These are phyloP conservation scores for Paramormyrops kingsleyae DNA, from an alignment of 2,113 vertebrate species.

Conservation along the genomic window DNA sequence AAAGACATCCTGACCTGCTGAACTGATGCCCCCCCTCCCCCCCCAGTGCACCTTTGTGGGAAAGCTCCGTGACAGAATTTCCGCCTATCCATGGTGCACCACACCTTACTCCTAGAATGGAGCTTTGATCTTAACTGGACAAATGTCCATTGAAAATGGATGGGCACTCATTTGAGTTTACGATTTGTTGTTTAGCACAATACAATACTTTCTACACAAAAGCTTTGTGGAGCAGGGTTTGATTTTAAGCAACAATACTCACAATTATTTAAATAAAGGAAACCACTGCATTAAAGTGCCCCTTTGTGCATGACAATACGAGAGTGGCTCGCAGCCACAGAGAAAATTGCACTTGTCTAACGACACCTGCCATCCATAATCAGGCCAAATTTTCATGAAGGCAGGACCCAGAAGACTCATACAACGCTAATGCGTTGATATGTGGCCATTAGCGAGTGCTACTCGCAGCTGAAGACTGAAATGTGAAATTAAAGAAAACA, in stretches of 20 bases:
- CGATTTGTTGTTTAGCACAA: background rate
- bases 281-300: conserved; percentile 27
- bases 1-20: background rate
- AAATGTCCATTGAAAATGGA: conserved; percentile 5
- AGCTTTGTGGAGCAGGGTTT: background rate
- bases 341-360: conserved; percentile 49
- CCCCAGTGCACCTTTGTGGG: background rate
- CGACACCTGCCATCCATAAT: conserved; percentile 42
- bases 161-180: background rate
- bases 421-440: conserved; percentile 42
- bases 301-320: conserved; percentile 47
- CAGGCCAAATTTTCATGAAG: background rate
- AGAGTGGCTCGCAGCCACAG: conserved; percentile 34
- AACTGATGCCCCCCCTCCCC: background rate
- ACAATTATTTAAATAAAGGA: background rate
- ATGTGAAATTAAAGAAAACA: background rate
- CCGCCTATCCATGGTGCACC: background rate
- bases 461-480: background rate
- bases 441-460: background rate
- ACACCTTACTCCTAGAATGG: background rate
- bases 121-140: background rate
- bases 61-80: background rate
- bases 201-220: background rate
- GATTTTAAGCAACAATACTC: background rate
- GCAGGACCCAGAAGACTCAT: conserved; percentile 23